phyloP scores from a whole-genome alignment of 2,113 vertebrate genomes.

The Ursus arctos region DNA sequence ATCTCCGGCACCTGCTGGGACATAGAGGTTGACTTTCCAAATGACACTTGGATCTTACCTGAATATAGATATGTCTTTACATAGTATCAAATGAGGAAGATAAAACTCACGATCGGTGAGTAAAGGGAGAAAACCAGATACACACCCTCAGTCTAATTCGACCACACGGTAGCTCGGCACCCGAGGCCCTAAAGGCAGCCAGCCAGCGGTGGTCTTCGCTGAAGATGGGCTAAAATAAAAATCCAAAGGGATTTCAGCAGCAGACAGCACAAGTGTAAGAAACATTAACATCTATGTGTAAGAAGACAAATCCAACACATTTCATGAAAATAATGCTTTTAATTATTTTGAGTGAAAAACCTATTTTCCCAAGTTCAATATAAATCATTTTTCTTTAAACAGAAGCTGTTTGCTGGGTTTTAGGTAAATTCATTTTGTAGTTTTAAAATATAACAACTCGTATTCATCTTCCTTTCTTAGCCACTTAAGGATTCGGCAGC shows the following conservation, averaged over 20 bases:
- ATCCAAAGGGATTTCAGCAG: background rate
- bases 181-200: background rate
- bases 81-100: background rate
- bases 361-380: background rate
- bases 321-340: constrained; percentile 79
- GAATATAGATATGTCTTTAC: background rate
- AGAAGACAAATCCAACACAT: constrained; percentile 42
- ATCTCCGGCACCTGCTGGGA: fast-evolving
- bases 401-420: background rate
- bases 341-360: constrained; percentile 62
- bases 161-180: background rate
- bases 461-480: background rate
- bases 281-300: background rate
- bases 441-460: background rate
- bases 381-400: background rate
- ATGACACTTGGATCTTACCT: background rate
- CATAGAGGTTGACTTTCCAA: background rate
- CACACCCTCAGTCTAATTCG: background rate
- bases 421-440: background rate
- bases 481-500: background rate
- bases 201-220: background rate
- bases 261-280: background rate
- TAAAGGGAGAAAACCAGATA: background rate
- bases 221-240: background rate
- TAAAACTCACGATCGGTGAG: background rate